These are phyloP conservation scores for Hypena proboscidalis DNA, from an alignment of 2,888 invertebrate species.

Conservation along the genomic window DNA sequence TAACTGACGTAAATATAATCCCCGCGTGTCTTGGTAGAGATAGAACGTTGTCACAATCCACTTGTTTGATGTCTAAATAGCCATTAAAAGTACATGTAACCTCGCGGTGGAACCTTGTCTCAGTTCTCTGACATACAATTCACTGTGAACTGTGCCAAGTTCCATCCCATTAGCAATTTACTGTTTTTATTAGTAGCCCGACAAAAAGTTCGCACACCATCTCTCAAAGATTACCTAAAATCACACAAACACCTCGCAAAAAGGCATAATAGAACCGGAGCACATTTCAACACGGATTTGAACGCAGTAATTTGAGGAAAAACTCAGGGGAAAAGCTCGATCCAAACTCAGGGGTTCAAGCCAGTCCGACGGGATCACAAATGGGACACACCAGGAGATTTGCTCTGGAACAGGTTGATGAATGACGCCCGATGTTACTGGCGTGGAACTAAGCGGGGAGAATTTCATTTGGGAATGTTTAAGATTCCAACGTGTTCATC, in stretches of 20 bases:
- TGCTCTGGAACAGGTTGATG: constrained; percentile 54
- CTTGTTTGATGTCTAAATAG: too few species aligned
- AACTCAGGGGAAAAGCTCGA: constrained; percentile 14
- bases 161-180: too few species aligned
- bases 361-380: constrained; percentile 38
- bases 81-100: too few species aligned
- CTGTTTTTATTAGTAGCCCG: too few species aligned
- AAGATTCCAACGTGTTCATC: background rate
- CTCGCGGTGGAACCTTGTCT: too few species aligned
- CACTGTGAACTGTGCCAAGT: too few species aligned
- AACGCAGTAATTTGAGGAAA: constrained; percentile 42
- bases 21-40: too few species aligned
- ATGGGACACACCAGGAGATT: constrained; percentile 49
- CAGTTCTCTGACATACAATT: too few species aligned
- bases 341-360: constrained; percentile 9
- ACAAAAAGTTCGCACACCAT: background rate
- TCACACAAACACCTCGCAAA: constrained; percentile 22
- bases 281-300: constrained; percentile 47
- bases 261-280: constrained; percentile 33
- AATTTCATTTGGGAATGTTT: constrained; percentile 12
- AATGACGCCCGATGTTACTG: constrained; percentile 45
- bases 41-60: too few species aligned
- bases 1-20: background rate
- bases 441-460: constrained; percentile 5
- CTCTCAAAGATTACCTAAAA: constrained; percentile 3